A percentile compares a stretch with the other conserved stretches of the same genome.
Conservation (phyloP, 2,113 vertebrate genomes). For the Lophochroa leadbeateri region DNA sequence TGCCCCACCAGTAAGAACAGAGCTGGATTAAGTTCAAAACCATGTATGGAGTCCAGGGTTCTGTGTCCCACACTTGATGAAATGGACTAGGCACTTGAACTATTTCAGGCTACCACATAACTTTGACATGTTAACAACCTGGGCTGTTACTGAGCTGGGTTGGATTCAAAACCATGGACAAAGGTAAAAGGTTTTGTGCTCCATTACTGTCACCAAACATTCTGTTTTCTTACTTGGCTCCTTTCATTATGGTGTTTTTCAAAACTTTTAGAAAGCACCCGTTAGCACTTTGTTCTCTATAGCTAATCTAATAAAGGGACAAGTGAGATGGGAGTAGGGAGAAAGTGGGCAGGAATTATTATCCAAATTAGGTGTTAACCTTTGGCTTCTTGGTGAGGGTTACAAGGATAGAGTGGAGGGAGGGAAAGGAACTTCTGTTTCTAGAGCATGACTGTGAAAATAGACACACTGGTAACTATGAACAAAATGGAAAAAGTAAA, state of each 20-base stretch:
- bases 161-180: neutral
- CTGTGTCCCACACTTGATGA: neutral
- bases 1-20: neutral
- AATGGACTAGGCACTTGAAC: neutral
- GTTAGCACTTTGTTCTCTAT: neutral
- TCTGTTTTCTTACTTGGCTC: neutral
- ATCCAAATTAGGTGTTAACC: conserved; percentile 60
- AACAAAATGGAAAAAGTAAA: conserved; percentile 69
- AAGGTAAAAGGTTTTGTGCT: conserved; percentile 48
- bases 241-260: neutral
- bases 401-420: conserved; percentile 37
- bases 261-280: conserved; percentile 18
- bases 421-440: conserved; percentile 49
- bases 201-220: neutral
- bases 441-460: conserved; percentile 58
- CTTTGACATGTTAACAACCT: conserved; percentile 26
- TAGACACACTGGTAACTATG: conserved; percentile 48
- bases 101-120: conserved; percentile 35
- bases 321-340: conserved; percentile 16
- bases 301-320: conserved; percentile 39
- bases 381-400: conserved; percentile 47
- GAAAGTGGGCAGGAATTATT: conserved; percentile 29
- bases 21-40: neutral
- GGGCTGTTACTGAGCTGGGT: conserved; percentile 13
- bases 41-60: neutral